Base-by-base conservation (phyloP, 2,888 invertebrate genomes). In the Drosophila algonquin region DNA sequence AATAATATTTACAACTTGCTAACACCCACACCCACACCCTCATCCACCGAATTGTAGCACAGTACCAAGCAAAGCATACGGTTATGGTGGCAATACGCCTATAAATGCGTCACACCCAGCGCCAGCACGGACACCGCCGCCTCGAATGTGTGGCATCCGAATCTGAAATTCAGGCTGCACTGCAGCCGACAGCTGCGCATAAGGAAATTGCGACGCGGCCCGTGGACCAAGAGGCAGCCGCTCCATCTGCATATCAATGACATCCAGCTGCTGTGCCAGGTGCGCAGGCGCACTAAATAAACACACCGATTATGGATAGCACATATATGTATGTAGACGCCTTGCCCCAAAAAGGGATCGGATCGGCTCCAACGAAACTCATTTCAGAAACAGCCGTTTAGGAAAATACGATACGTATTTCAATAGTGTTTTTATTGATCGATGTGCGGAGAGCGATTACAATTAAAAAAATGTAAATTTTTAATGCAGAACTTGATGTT, bases 71-170 rank as follows among this genome's bases (percentile, higher is more conserved):
- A 89, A 57, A 81, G 71, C 71, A 74, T 78, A 44, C 88, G 80
- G 47, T 63, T 85, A 53, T 89, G 89, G 87, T 89, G 86, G 86
- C 87, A 89, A 61, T 86, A 89, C 30, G 89, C 86, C 54, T 89
- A 73, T 57, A 87, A 81, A 55, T 89, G 85, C 70, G 75, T 89
- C 68, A 84, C 82, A 18, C 77, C 82, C 48, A 63, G 63, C 27
- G 72, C 47, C 50, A n/a, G 14, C n/a, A 35, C 69, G n/a, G 53
- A 55, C n/a, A 9, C 30, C n/a, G 54, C 63, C 27, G 67, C 69
- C 54, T 40, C 40, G 40, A 40, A 40, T 40, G 63, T 75, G 18
- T 85, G 87, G 85, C 75, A 75, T 76, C 89, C 89, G 7, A 77
- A 89, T 78, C 68, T 85, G 0, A 89, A 81, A 58, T 87, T 87